Base-by-base conservation (phyloP, 2,797 vertebrate species). In the Chromobotia macracanthus region DNA sequence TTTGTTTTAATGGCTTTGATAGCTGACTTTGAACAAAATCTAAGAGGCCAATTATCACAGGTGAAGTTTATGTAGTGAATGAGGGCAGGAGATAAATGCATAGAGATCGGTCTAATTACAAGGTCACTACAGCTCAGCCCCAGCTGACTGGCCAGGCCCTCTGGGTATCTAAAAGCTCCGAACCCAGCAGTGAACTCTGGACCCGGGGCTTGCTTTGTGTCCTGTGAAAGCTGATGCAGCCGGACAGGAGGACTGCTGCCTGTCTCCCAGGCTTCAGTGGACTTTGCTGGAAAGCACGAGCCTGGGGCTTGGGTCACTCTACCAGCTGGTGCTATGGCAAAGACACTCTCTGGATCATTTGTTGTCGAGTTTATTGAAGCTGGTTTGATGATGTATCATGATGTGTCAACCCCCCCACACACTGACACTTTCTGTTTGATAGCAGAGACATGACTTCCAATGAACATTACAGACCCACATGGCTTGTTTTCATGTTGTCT, bases 221-320 rank as follows among this genome's bases (percentile, higher is more conserved):
- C 85, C 83, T 87, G 72, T 55, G 70, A 88, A 88, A 91, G 85
- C 84, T 94, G 91, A 94, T 92, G 84, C 71, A 79, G 86, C 86
- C 88, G 89, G 92, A 92, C 93, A 92, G 92, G 55, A 87, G 86
- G 89, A 90, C 89, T 80, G 79, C 85, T 86, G 89, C 84, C 88
- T 90, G 84, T 91, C 89, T 92, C 86, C 89, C 84, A 87, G 87
- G 87, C 88, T 85, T 41, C n/a, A 79, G 86, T 79, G 80, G 86
- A 84, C 85, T 86, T 86, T 87, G 79, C 83, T 60, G 83, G 72
- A 1, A 65, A 82, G 87, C 88, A 87, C 83, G 82, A 87, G 89
- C 90, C 90, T 89, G 84, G 89, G 92, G 91, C 88, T 86, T 48
- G 85, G 92, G 91, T 91, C 90, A 91, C 85, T 91, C 90, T 91